Percentiles rank a stretch among this genome's conserved stretches.
phyloP scores from a whole-genome alignment of 2,888 invertebrate species.

The Tholera decimalis region DNA sequence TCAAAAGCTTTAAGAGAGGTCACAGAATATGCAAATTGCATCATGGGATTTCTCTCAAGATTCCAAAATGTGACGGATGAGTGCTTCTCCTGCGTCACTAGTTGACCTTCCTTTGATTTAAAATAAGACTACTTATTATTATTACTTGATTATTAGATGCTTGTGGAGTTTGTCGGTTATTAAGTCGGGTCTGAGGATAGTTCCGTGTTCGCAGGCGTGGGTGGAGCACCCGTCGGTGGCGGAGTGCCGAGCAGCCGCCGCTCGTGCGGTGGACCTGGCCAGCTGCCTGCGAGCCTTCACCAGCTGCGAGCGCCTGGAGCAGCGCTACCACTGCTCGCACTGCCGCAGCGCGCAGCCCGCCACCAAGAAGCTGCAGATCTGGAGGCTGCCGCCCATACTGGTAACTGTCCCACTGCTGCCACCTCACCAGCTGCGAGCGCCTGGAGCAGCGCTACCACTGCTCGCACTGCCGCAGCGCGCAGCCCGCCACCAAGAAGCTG shows the following conservation, averaged over 20 bases:
- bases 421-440: constrained; percentile 96
- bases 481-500: constrained; percentile 97
- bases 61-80: too few relatives aligned
- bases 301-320: constrained; percentile 96
- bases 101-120: too few relatives aligned
- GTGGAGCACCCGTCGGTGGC: constrained; percentile 94
- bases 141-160: too few relatives aligned
- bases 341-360: constrained; percentile 96
- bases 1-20: too few relatives aligned
- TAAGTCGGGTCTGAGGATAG: too few relatives aligned
- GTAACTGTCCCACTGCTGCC: constrained; percentile 96
- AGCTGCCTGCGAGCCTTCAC: constrained; percentile 97
- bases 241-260: constrained; percentile 93
- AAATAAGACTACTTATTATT: too few relatives aligned
- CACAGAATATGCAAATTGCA: too few relatives aligned
- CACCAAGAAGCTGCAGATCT: constrained; percentile 97
- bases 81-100: too few relatives aligned
- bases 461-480: constrained; percentile 95
- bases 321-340: constrained; percentile 96
- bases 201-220: constrained; percentile 90
- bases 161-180: too few relatives aligned
- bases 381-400: constrained; percentile 97
- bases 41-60: too few relatives aligned
- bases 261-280: constrained; percentile 96
- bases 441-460: constrained; percentile 97